Base-by-base conservation (phyloP, 2,113 vertebrate genomes). In the Platysternon megacephalum region DNA sequence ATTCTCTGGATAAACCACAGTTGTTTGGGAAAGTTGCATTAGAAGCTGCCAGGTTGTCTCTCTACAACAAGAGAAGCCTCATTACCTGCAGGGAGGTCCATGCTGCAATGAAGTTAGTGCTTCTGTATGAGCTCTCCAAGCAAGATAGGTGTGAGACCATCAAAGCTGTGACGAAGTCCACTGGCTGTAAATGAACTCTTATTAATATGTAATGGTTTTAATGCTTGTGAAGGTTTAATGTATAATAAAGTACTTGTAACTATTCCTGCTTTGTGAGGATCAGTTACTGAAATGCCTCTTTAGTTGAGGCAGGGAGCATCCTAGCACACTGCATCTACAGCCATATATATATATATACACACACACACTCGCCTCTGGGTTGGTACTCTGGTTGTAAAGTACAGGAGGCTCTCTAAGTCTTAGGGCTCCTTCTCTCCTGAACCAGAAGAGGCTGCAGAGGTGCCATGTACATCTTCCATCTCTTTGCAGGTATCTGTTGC, bases 71-170 rank as follows among this genome's bases (percentile, higher is more conserved):
- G 10, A 97, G 90, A 29, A 21, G 46, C 28, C 72, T 16, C 32
- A 51, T 96, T 0, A 1, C 94, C 7, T 32, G 32, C n/a, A 58
- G 19, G 0, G 96, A 96, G 8, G n/a, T 96, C 3, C 86, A 96
- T 61, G 84, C 89, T 84, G 96, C 96, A 74, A 49, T 52, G 1
- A 87, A 91, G 49, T 24, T 97, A 86, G 96, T 97, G 55, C 76
- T 97, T 90, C 86, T 94, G 72, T 56, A 28, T 0, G 86, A 93
- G 95, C 51, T 96, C 79, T 3, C 4, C 58, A 76, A 56, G 52
- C 29, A 68, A 46, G 42, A 11, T 8, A 42, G 12, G 68, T 16
- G 84, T 2, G 0, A 61, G 49, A 79, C 11, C 46, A 0, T 53
- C 82, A 49, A 1, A 39, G 6, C 85, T 5, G 0, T 35, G 4